Percentiles rank a stretch among this genome's conserved stretches.
phyloP scores from a whole-genome alignment of 2,888 invertebrate genomes.

The Himalopsyche tibetana region DNA sequence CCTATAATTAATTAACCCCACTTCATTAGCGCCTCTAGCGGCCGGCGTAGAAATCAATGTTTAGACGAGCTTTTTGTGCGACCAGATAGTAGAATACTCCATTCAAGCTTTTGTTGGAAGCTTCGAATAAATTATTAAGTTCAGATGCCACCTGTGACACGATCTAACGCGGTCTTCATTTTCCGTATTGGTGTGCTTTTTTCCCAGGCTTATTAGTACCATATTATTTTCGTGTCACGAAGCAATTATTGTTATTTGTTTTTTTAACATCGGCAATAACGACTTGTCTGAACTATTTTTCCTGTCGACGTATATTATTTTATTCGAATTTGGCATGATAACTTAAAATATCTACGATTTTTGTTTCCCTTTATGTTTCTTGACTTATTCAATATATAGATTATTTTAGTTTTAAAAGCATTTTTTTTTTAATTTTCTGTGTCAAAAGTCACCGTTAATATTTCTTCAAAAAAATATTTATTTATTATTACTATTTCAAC shows the following conservation, averaged over 20 bases:
- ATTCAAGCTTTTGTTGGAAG: not conserved
- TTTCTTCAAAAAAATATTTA: no score
- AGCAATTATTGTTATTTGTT: not conserved
- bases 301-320: no score
- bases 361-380: no score
- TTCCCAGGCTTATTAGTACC: conserved; percentile 28
- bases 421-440: no score
- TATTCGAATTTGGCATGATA: no score
- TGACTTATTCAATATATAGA: no score
- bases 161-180: not conserved
- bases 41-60: conserved; percentile 43
- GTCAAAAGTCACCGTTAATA: no score
- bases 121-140: conserved; percentile 10
- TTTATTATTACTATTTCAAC: no score
- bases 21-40: conserved; percentile 48
- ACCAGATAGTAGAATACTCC: conserved; percentile 19
- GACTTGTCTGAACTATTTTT: not conserved
- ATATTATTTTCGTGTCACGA: not conserved
- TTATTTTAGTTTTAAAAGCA: no score
- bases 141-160: conserved; percentile 39
- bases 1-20: conserved; percentile 59
- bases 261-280: not conserved
- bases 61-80: conserved; percentile 39
- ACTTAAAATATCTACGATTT: no score
- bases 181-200: not conserved